Conservation (phyloP, 1,140 invertebrate species). For the Teleogryllus occipitalis region DNA sequence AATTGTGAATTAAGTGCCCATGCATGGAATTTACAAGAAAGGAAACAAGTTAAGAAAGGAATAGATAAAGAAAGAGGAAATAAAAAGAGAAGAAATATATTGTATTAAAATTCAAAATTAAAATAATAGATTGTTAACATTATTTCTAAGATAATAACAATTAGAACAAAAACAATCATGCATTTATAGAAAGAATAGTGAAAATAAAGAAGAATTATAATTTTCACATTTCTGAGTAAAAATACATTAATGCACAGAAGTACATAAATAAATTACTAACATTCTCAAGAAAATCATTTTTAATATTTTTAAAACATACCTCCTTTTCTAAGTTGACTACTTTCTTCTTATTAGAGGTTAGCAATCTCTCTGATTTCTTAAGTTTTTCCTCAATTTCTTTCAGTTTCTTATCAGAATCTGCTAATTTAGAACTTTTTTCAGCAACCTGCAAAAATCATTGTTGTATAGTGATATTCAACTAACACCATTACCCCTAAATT, state of each 20-base stretch:
- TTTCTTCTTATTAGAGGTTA: constrained; percentile 47
- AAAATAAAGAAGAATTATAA: too few relatives aligned
- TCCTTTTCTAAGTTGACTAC: constrained; percentile 51
- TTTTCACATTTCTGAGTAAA: too few relatives aligned
- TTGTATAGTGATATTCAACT: background rate
- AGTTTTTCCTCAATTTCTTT: constrained; percentile 52
- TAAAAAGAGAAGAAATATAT: background rate
- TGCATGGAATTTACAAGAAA: background rate
- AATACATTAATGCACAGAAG: too few relatives aligned
- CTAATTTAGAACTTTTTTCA: constrained; percentile 47
- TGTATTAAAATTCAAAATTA: too few relatives aligned
- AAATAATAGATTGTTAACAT: too few relatives aligned
- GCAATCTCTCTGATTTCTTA: constrained; percentile 47
- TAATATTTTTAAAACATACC: constrained; percentile 31
- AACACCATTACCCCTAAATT: too few relatives aligned
- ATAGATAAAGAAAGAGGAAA: background rate
- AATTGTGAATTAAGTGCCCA: too few relatives aligned
- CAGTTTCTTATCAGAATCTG: constrained; percentile 47
- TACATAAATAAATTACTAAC: too few relatives aligned
- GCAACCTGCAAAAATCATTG: constrained; percentile 35
- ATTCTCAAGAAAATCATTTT: too few relatives aligned
- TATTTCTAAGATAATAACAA: too few relatives aligned
- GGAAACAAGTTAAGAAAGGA: background rate
- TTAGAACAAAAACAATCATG: too few relatives aligned
- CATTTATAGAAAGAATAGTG: too few relatives aligned